Conservation (phyloP, 2,113 vertebrate genomes). For the Tenebrosternarchus preto region DNA sequence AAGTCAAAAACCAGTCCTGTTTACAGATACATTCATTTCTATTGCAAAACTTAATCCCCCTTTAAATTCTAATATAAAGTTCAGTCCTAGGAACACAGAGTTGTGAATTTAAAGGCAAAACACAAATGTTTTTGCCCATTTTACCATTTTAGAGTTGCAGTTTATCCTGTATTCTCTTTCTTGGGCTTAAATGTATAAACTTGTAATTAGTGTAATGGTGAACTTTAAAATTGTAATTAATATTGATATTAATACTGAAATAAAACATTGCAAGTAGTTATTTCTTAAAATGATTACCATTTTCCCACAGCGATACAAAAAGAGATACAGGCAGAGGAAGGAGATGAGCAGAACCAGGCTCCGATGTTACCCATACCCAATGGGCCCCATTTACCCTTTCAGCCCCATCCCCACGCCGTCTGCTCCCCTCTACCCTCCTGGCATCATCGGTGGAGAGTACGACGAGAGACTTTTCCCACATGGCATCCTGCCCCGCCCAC, state of each 20-base stretch:
- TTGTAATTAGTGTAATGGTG: too few species aligned
- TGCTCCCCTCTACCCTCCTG: slow-evolving; percentile 61
- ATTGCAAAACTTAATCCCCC: too few species aligned
- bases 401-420: slow-evolving; percentile 42
- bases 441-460: slow-evolving; percentile 75
- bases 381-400: slow-evolving; percentile 11
- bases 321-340: slow-evolving; percentile 31
- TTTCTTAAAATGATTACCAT: neutral
- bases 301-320: slow-evolving; percentile 67
- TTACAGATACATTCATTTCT: neutral
- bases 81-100: neutral
- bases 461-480: slow-evolving; percentile 65
- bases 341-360: neutral
- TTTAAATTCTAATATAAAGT: neutral
- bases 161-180: too few species aligned
- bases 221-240: too few species aligned
- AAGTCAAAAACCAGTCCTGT: slow-evolving; percentile 30
- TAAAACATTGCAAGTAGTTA: neutral
- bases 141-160: too few species aligned
- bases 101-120: neutral
- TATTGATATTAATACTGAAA: too few species aligned
- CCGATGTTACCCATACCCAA: neutral
- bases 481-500: slow-evolving; percentile 64
- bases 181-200: too few species aligned
- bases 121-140: too few species aligned